Base-by-base conservation (phyloP, 1,140 invertebrate species). In the Danaus plexippus region DNA sequence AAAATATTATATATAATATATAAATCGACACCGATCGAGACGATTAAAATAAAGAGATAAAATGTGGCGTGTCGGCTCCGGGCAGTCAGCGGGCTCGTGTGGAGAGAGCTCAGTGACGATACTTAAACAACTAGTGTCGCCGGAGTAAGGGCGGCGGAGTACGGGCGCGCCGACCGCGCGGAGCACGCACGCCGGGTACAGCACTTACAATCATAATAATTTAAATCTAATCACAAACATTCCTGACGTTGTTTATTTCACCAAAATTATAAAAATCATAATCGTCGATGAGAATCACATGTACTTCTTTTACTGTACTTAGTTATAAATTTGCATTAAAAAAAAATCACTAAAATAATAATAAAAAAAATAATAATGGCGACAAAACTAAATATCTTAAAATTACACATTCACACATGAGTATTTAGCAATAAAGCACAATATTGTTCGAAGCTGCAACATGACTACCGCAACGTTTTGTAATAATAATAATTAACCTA, bases 401-500 rank as follows among this genome's bases (percentile, higher is more conserved):
- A 71, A 76, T 75, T 72, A 84, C 66, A 76, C 78, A 84, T 82
- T 76, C 79, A 84, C 79, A 74, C 80, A 80, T 85, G 84, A 85
- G 84, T 87, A 87, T 87, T 87, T 76, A 78, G 78, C 81, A 70
- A 72, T 85, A 87, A 85, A 87, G 81, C 81, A 82, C 75, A 77
- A 71, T 63, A 63, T 83, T 87, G 84, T 82, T 87, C 83, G 64
- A 85, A 87, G 84, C 84, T 87, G 84, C 81, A 85, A 87, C 79
- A 69, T 80, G 75, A 81, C 78, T 86, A 81, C 75, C 71, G 59
- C 75, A 74, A 75, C 62, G 54, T 75, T 67, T 66, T 63, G 73
- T 69, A 71, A 76, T 71, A 66, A 74, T 68, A 71, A 74, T 67
- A 52, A 60, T 73, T 69, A 76, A 81, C 74, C 71, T 80, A 82